These are phyloP conservation scores for Cerceris ruficornis DNA, from an alignment of 2,888 invertebrate genomes.

Conservation along the genomic window DNA sequence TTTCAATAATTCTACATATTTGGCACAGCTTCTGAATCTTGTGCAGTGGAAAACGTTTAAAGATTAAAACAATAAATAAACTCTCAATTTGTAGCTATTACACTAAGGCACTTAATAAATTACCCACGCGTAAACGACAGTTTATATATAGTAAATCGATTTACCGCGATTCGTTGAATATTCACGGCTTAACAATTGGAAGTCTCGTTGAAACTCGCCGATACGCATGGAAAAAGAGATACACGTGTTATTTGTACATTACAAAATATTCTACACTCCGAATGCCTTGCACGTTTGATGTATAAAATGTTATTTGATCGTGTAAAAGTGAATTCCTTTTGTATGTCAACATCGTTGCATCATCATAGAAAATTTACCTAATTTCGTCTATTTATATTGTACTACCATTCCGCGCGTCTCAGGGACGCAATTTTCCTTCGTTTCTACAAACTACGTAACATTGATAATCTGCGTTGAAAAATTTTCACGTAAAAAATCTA, in stretches of 20 bases:
- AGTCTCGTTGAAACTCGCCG: constrained; percentile 7
- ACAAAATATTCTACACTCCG: constrained; percentile 31
- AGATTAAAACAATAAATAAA: constrained; percentile 56
- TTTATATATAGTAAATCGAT: background rate
- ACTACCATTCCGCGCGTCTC: constrained; percentile 8
- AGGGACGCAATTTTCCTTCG: constrained; percentile 6
- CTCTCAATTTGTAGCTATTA: constrained; percentile 32
- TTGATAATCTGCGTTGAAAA: constrained; percentile 34
- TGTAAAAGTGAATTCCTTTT: constrained; percentile 6
- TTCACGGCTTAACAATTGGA: background rate
- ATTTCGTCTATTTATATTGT: constrained; percentile 8
- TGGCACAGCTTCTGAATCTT: constrained; percentile 30
- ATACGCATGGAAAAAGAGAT: constrained; percentile 20
- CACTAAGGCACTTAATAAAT: constrained; percentile 42
- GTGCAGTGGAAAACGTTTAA: constrained; percentile 23
- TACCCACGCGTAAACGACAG: constrained; percentile 19
- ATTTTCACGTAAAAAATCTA: constrained; percentile 59
- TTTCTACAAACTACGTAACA: constrained; percentile 44
- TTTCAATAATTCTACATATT: constrained; percentile 40
- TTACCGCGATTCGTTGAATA: background rate
- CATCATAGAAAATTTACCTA: background rate
- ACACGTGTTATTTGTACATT: constrained; percentile 41
- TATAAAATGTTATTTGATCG: constrained; percentile 38
- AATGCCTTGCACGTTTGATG: constrained; percentile 23
- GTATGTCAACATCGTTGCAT: background rate